These are phyloP conservation scores for Mimumesa dahlbomi DNA, from an alignment of 2,888 invertebrate species.

Conservation along the genomic window DNA sequence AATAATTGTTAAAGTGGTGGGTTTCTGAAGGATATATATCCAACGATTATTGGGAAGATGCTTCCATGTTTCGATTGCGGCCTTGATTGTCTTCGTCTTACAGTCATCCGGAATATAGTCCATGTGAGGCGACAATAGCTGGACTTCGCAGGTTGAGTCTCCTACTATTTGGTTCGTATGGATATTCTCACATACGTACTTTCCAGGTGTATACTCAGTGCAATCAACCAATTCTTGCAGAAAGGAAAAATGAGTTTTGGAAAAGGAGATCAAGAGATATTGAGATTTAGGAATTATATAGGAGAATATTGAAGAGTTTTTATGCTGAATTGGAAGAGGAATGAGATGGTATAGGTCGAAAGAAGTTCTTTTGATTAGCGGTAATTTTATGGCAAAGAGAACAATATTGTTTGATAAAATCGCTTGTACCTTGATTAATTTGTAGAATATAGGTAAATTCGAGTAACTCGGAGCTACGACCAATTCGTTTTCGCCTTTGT, in stretches of 20 bases:
- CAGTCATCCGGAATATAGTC: neutral
- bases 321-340: neutral
- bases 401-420: neutral
- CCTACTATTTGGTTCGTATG: neutral
- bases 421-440: neutral
- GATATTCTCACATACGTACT: constrained; percentile 2
- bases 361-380: neutral
- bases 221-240: too few relatives aligned
- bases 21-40: too few relatives aligned
- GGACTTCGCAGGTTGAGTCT: neutral
- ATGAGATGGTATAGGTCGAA: constrained; percentile 2
- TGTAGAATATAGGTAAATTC: neutral
- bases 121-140: neutral
- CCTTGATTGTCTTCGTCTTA: neutral
- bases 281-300: neutral
- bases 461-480: neutral
- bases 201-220: neutral
- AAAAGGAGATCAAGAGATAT: neutral
- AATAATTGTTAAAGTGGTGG: too few relatives aligned
- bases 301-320: constrained; percentile 1
- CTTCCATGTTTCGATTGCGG: neutral
- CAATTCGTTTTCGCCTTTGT: constrained; percentile 4
- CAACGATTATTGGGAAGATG: constrained; percentile 11
- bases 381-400: neutral
- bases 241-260: constrained; percentile 1